Percentiles rank a stretch among this genome's conserved stretches.
Conservation (phyloP, 1,140 invertebrate species). For the Nymphalis io region DNA sequence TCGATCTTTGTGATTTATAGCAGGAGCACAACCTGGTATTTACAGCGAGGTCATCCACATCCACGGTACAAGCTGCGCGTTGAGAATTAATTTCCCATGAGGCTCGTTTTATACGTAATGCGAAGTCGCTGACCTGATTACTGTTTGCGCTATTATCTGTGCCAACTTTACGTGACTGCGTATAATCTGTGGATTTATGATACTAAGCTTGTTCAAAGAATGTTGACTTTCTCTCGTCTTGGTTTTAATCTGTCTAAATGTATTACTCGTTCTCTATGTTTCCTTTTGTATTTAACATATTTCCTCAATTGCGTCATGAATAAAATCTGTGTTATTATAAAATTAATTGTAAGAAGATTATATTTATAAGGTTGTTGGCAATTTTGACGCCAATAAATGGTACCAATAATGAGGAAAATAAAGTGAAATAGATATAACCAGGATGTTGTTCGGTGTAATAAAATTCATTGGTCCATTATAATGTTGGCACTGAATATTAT, state of each 20-base stretch:
- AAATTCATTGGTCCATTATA: neutral
- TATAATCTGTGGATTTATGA: slow-evolving; percentile 31
- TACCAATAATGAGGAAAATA: slow-evolving; percentile 17
- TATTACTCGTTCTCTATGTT: neutral
- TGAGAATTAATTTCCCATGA: slow-evolving; percentile 59
- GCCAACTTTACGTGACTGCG: slow-evolving; percentile 44
- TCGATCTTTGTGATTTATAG: slow-evolving; percentile 36
- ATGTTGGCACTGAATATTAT: neutral
- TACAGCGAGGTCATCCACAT: slow-evolving; percentile 41
- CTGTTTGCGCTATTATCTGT: slow-evolving; percentile 41
- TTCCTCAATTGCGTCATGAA: neutral
- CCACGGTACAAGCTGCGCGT: slow-evolving; percentile 36
- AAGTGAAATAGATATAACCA: slow-evolving; percentile 6
- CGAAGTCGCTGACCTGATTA: slow-evolving; percentile 52
- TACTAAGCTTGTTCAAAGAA: slow-evolving; percentile 14
- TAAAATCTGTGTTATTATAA: neutral
- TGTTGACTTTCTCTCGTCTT: slow-evolving; percentile 5
- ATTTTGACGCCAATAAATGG: neutral
- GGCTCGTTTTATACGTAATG: slow-evolving; percentile 39
- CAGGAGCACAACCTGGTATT: slow-evolving; percentile 30
- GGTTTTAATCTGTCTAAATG: neutral
- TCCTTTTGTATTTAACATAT: neutral
- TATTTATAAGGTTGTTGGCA: slow-evolving; percentile 7
- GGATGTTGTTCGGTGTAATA: slow-evolving; percentile 4
- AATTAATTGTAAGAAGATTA: neutral